Evolutionary conservation across 2,888 invertebrate species (phyloP), one percentile per base, ranked within the genome.

Genomic region (Tryphoninae sp.): DNA sequence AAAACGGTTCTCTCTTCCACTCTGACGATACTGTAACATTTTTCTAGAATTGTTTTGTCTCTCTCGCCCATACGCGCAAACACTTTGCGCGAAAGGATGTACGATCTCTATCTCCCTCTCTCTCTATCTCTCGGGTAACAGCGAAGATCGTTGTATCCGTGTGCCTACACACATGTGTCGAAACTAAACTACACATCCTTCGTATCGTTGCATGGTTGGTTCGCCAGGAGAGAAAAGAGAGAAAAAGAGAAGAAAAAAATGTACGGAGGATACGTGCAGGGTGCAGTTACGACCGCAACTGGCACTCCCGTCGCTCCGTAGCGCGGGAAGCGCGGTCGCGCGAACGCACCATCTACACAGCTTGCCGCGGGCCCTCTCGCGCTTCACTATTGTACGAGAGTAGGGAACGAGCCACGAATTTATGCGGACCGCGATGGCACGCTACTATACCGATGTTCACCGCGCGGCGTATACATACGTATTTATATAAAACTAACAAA

Each of bases 211-310:
- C 11, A 23, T 45, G 7, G 19, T 45, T 49, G 7, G 51, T 51
- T 16, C 51, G 33, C 19, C 8, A 26, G 19, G 2, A 22, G 42
- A n/a, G 49, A 49, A 58, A 72, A 72, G 58, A 58, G 45, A 65
- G 55, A 58, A 11, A 65, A 16, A 16, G 26, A 65, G 22, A 40
- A 40, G 11, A 55, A 23, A 68, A 49, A 33, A 64, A 11, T 42
- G 71, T 68, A 33, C 68, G 61, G 26, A 64, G 61, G 82, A 81
- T 82, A 84, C 84, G 84, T 80, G 83, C 78, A 82, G 67, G 59
- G 71, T 77, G 75, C 78, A 80, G 84, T 83, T 83, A 83, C 83
- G 69, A 81, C 69, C 76, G 80, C 72, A 40, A 62, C 68, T 65
- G 64, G 73, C 68, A 73, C 71, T 76, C 77, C 81, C 78, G 71